Evolutionary conservation across 2,888 invertebrate species (phyloP).

Genomic region (Seira ritae): DNA sequence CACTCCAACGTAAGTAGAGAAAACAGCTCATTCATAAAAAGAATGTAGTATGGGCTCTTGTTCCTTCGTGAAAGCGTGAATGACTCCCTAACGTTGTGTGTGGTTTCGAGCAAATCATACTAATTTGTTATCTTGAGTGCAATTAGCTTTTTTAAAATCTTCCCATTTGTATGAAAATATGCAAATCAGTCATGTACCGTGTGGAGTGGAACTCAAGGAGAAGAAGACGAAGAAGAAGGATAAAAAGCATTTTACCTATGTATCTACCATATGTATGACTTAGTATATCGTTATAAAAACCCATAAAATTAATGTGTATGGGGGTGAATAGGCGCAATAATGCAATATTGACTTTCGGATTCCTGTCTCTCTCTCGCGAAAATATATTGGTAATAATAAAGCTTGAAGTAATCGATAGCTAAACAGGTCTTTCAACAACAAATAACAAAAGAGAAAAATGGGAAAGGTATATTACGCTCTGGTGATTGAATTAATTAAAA

Average conservation of each 20-base stretch:
- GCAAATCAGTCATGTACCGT: conserved; percentile 49
- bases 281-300: conserved; percentile 3
- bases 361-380: too few relatives aligned
- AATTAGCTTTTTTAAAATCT: conserved; percentile 61
- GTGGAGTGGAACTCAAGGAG: too few relatives aligned
- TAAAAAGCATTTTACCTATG: not conserved
- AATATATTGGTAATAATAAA: conserved; percentile 44
- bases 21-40: conserved; percentile 60
- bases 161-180: conserved; percentile 57
- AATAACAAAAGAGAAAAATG: conserved; percentile 10
- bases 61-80: conserved; percentile 56
- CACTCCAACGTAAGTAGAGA: conserved; percentile 28
- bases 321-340: not conserved
- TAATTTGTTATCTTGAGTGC: conserved; percentile 63
- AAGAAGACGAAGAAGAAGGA: too few relatives aligned
- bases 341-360: conserved; percentile 40
- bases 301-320: not conserved
- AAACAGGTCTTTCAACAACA: conserved; percentile 62
- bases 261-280: conserved; percentile 14
- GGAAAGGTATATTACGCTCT: conserved; percentile 28
- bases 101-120: conserved; percentile 60
- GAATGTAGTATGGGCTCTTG: not conserved
- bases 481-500: conserved; percentile 65
- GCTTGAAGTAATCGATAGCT: conserved; percentile 60
- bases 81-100: conserved; percentile 53